These are phyloP conservation scores for Diachasmimorpha longicaudata DNA, from an alignment of 1,140 invertebrate species.

Conservation along the genomic window DNA sequence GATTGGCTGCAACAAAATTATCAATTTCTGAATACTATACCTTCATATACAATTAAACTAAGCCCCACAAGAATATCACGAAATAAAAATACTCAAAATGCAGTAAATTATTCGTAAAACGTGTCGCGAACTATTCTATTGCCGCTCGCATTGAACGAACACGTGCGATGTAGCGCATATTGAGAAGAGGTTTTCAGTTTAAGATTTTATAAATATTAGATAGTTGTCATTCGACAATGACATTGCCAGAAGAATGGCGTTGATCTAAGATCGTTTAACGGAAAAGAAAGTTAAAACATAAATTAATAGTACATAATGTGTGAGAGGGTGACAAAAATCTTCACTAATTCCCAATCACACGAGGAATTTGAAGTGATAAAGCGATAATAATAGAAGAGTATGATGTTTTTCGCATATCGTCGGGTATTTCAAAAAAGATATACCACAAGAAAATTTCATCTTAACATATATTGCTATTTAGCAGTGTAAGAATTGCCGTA, in stretches of 20 bases:
- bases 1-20: slow-evolving; percentile 32
- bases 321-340: not conserved
- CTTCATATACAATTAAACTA: not conserved
- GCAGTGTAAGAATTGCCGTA: not conserved
- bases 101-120: not conserved
- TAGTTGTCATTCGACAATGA: not conserved
- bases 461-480: not conserved
- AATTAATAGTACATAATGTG: too few species aligned
- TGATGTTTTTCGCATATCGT: not conserved
- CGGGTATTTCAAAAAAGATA: not conserved
- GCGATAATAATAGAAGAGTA: not conserved
- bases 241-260: too few species aligned
- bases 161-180: not conserved
- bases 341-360: not conserved
- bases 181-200: not conserved
- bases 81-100: not conserved
- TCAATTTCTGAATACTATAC: not conserved
- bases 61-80: not conserved
- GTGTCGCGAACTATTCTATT: not conserved
- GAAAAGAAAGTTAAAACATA: too few species aligned
- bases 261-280: too few species aligned
- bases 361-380: not conserved
- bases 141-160: not conserved
- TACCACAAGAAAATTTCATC: not conserved
- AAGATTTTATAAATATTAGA: not conserved